Evolutionary conservation across 2,113 vertebrate genomes (phyloP), one percentile per base, ranked within the genome.

Genomic region (Pardalotus punctatus): DNA sequence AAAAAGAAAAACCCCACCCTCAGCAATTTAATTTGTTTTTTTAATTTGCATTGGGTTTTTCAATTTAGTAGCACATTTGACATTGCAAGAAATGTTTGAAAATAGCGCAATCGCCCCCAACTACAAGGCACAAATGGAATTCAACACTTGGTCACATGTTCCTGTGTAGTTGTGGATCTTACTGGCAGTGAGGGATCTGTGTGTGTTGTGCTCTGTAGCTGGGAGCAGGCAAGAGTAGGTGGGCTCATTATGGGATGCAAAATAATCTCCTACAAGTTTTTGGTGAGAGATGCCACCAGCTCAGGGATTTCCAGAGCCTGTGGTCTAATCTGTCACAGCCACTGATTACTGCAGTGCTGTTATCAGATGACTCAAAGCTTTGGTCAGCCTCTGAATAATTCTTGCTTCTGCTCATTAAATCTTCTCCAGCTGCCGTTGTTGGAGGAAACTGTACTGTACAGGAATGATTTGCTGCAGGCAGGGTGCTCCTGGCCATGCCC

Each of bases 1-100:
- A 69, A 28, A 10, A 19, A 11, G 10, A 71, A 86, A 38, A 0
- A 4, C 3, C 5, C 0, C 2, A 61, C 6, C 5, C 4, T 31
- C n/a, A 56, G 18, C 29, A 70, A 53, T 53, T 28, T 23, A 13
- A 10, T 22, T 12, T 36, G 31, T 31, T 50, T 65, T 54, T 28
- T 18, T 5, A 3, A 23, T 54, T 74, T 90, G 5, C 31, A 33
- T 19, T 36, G 62, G 33, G 9, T 56, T 69, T 93, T 93, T 23
- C 10, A 83, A 38, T 60, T 81, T n/a, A 67, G 43, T 28, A 71
- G 18, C 23, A 72, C 28, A 67, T 83, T 79, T 78, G 43, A 43
- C 31, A 50, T 29, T 33, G 28, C 38, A 71, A 38, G 4, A 43
- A 35, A 50, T 58, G 9, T 51, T 51, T 66, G 50, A 88, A 90